Evolutionary conservation across 2,113 vertebrate species (phyloP).

Genomic region (Mastomys natalensis): DNA sequence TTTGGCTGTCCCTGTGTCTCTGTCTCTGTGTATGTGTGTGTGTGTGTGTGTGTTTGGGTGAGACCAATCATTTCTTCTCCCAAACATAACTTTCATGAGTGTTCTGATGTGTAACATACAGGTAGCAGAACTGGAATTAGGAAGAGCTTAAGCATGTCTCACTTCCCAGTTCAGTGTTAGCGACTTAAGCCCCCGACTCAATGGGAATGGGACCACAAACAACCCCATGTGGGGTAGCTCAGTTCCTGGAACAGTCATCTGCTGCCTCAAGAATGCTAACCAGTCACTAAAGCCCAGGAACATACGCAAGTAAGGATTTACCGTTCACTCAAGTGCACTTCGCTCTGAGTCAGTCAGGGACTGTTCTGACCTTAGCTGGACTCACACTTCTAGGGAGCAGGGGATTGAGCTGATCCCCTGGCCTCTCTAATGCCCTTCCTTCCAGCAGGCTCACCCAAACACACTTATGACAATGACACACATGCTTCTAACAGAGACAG

Average conservation of each 20-base stretch:
- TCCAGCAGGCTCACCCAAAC: neutral
- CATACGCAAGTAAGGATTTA: neutral
- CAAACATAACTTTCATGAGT: neutral
- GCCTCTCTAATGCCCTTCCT: neutral
- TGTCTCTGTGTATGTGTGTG: neutral
- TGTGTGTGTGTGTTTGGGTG: neutral
- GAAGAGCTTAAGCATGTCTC: neutral
- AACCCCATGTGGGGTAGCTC: neutral
- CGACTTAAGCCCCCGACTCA: neutral
- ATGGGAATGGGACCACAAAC: neutral
- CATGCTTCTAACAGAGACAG: neutral
- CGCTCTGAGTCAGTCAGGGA: neutral
- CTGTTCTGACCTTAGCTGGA: neutral
- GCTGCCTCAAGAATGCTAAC: neutral
- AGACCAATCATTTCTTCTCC: neutral
- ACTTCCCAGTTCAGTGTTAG: neutral
- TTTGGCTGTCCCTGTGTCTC: neutral
- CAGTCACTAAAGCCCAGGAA: neutral
- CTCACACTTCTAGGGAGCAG: neutral
- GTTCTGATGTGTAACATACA: neutral
- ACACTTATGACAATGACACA: neutral
- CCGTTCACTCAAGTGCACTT: neutral
- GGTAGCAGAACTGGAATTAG: constrained; percentile 13
- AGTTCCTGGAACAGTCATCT: neutral
- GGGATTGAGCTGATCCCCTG: neutral